Percentiles rank a stretch among this genome's conserved stretches.
Conservation (phyloP, 1,140 invertebrate species). For the Bombus ignitus region DNA sequence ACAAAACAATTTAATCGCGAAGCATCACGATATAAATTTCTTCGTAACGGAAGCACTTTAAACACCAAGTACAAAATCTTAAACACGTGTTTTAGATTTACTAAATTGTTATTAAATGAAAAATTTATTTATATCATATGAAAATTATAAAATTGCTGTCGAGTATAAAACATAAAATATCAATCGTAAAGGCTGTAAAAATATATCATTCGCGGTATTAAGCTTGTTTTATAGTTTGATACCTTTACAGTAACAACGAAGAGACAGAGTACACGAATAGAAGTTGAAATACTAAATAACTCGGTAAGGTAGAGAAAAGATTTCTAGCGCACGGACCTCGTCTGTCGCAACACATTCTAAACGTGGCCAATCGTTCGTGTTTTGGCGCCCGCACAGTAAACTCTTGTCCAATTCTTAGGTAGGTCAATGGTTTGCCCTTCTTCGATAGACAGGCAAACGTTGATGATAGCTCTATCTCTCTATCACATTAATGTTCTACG, state of each 20-base stretch:
- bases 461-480: slow-evolving; percentile 76
- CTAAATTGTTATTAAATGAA: no score
- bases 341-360: slow-evolving; percentile 68
- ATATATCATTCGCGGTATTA: neutral
- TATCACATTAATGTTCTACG: slow-evolving; percentile 76
- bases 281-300: neutral
- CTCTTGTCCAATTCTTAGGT: slow-evolving; percentile 82
- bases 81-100: neutral
- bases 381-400: slow-evolving; percentile 82
- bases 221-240: neutral
- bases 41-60: neutral
- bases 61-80: neutral
- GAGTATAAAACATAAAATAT: neutral
- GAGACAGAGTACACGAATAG: slow-evolving; percentile 31
- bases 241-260: neutral
- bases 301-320: slow-evolving; percentile 37
- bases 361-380: slow-evolving; percentile 76
- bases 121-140: neutral
- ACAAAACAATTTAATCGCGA: no score
- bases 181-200: neutral
- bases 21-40: neutral
- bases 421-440: slow-evolving; percentile 69
- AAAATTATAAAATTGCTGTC: neutral
- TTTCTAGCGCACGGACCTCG: slow-evolving; percentile 60
- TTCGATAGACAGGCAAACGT: slow-evolving; percentile 63